Base-by-base conservation (phyloP, 1,140 invertebrate genomes). In the Pogonomyrmex barbatus region DNA sequence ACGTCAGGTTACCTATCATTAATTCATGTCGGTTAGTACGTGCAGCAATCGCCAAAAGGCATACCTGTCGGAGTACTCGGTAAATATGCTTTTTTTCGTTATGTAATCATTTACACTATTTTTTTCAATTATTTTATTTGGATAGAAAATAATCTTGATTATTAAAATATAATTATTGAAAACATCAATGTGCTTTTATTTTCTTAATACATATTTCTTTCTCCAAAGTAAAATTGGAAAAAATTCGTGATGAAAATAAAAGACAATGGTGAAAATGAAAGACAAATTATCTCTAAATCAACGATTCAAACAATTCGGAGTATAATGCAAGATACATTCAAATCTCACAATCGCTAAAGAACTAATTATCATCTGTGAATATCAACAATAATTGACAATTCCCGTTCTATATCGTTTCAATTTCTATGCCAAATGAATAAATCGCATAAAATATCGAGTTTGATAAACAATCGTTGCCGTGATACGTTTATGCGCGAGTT, bases 21-120 rank as follows among this genome's bases (percentile, higher is more conserved):
- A 83, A 83, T 83, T 73, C 68, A 60, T 62, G 67, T 63, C 10
- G 17, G 12, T 83, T 83, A 83, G 75, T 62, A 12, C 54, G 50
- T 75, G 54, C 54, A 62, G 14, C 12, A 78, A 42, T 12, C 12
- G 12, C 17, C 33, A 50, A 54, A 85, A 45, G 3, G 58, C 73
- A 39, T 47, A 36, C n/a, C 33, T 58, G 47, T 52, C 14, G 9
- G 10, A 82, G 42, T 30, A 45, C 42, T 58, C 42, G 52, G 17
- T 60, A 39, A 56, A 71, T 58, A 45, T 8, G 12, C 17, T 30
- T 42, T 36, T 36, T 42, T 50, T 2, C 17, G 10, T 39, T 39
- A 56, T 0, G 6, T 68, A 67, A 67, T 58, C 4, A 58, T 76
- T 30, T 60, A 39, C 9, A 45, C 4, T 4, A 45, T 45, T 8